phyloP scores from a whole-genome alignment of 2,797 vertebrate species.

The Hipposideros larvatus region DNA sequence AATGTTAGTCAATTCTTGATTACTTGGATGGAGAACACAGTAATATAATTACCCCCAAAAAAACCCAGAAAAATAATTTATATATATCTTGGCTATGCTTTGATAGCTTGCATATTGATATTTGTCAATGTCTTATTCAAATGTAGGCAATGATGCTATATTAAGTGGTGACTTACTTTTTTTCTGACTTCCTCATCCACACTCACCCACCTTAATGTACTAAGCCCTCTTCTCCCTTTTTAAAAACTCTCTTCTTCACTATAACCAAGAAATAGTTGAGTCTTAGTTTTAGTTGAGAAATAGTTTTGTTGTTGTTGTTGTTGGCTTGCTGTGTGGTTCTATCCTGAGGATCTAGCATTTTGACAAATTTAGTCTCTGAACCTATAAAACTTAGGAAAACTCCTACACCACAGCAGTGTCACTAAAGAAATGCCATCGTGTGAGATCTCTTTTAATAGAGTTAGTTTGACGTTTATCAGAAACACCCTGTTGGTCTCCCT shows the following conservation, averaged over 20 bases:
- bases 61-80: neutral
- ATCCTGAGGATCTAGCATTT: neutral
- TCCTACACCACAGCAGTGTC: neutral
- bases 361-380: neutral
- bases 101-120: neutral
- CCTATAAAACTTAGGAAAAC: neutral
- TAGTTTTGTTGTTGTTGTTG: neutral
- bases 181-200: neutral
- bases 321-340: neutral
- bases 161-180: neutral
- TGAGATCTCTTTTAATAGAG: neutral
- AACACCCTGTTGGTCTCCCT: neutral
- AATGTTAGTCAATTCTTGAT: neutral
- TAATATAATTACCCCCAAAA: neutral
- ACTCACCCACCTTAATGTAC: neutral
- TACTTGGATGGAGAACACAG: neutral
- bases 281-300: neutral
- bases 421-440: neutral
- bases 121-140: neutral
- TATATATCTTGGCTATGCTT: neutral
- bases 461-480: neutral
- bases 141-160: neutral
- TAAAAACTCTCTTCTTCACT: neutral
- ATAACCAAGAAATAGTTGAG: neutral
- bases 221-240: neutral